phyloP scores from a whole-genome alignment of 2,888 invertebrate species.

The Atherix ibis region DNA sequence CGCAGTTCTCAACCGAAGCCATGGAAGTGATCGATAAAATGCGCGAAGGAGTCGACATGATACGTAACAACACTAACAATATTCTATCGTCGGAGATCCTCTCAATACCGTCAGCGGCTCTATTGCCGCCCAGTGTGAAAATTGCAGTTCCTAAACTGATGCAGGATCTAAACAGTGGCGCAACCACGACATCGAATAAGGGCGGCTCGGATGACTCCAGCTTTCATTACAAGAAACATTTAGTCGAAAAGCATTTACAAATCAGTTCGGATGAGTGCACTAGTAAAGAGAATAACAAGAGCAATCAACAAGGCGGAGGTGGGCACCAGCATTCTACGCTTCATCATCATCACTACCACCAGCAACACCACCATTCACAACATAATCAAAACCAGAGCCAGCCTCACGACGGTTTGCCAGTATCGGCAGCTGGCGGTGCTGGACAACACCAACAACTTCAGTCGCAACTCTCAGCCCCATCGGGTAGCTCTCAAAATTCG shows the following conservation, averaged over 20 bases:
- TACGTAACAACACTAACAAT: slow-evolving; percentile 65
- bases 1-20: slow-evolving; percentile 36
- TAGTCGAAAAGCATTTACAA: slow-evolving; percentile 16
- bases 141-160: slow-evolving; percentile 34
- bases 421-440: too few species aligned
- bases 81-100: slow-evolving; percentile 55
- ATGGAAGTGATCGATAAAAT: slow-evolving; percentile 50
- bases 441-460: slow-evolving; percentile 2
- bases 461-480: background rate
- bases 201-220: slow-evolving; percentile 8
- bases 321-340: background rate
- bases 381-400: too few species aligned
- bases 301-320: slow-evolving; percentile 12
- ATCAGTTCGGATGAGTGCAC: slow-evolving; percentile 13
- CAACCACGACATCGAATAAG: slow-evolving; percentile 12
- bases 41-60: slow-evolving; percentile 51
- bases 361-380: too few species aligned
- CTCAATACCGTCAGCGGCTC: slow-evolving; percentile 36
- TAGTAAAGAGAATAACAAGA: slow-evolving; percentile 10
- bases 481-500: slow-evolving; percentile 1
- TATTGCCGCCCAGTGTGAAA: slow-evolving; percentile 31
- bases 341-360: background rate
- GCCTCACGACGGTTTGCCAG: background rate
- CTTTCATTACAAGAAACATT: slow-evolving; percentile 15
- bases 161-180: slow-evolving; percentile 15